Percentiles rank a stretch among this genome's conserved stretches.
Conservation (phyloP, 2,113 vertebrate genomes). For the Donacobius atricapilla region DNA sequence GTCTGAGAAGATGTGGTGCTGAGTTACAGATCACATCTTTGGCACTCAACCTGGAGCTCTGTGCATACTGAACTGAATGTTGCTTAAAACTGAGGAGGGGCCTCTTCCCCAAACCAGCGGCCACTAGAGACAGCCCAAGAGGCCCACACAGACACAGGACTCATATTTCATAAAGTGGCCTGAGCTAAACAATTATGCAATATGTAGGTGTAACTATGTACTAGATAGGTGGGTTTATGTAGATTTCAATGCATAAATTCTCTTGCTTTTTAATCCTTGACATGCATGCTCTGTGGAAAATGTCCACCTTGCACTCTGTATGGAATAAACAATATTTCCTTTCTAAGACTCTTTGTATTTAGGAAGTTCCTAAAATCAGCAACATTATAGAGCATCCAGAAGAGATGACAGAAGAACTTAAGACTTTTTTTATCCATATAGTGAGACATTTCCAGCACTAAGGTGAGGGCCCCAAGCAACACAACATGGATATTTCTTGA, state of each 20-base stretch:
- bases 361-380: background rate
- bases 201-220: background rate
- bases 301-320: background rate
- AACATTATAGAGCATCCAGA: background rate
- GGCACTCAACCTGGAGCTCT: background rate
- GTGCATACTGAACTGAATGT: background rate
- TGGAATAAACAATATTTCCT: background rate
- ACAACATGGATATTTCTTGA: background rate
- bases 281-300: rapidly evolving
- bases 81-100: background rate
- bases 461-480: background rate
- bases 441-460: background rate
- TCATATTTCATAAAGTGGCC: background rate
- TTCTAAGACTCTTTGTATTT: background rate
- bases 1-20: background rate
- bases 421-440: background rate
- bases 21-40: background rate
- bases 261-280: background rate
- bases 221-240: background rate
- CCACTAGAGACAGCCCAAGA: background rate
- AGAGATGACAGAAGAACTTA: background rate
- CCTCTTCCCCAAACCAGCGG: background rate
- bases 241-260: background rate
- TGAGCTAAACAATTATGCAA: background rate
- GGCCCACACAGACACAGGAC: background rate